phyloP scores from a whole-genome alignment of 2,113 vertebrate genomes.

The Felis catus region F.catus_Fca126_mat1.0 CM031413.1:38106001-38106500 shows the following conservation, averaged over 20 bases:
- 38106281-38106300: background rate
- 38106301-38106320: background rate
- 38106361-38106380: background rate
- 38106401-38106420: background rate
- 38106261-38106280: background rate
- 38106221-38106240: background rate
- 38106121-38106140: background rate
- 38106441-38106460: background rate
- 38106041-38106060: background rate
- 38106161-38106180: background rate
- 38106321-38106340: background rate
- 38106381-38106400: background rate
- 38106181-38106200: background rate
- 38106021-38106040: background rate
- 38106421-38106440: background rate
- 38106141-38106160: background rate
- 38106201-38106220: background rate
- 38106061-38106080: background rate
- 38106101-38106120: background rate
- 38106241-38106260: background rate
- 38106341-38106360: background rate
- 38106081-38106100: background rate
- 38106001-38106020: background rate
- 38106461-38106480: background rate
- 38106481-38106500: background rate